Base-by-base conservation (phyloP, 1,140 invertebrate genomes). In the Drosophila nebulosa region DNA sequence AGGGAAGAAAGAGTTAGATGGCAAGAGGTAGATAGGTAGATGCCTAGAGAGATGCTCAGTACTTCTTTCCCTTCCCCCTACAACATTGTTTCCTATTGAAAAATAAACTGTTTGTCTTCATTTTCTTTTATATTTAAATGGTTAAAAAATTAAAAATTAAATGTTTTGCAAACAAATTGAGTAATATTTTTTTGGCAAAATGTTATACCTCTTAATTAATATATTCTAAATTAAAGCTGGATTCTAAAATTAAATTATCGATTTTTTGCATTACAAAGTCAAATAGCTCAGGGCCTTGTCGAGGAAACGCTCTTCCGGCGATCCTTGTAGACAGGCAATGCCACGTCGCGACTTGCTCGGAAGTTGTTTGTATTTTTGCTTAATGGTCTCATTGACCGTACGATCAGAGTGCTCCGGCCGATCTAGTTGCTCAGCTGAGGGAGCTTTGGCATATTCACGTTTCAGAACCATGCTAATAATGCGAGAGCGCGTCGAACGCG, bases 231-330 rank as follows among this genome's bases (percentile, higher is more conserved):
- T 30, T 62, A 74, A 64, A 64, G 56, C 46, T 55, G 24, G n/a
- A 24, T 36, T 59, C 35, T 24, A 4, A 10, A 32, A 35, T 14
- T 5, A 18, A 35, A 32, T n/a, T 9, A 55, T 50, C 4, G 16
- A 2, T 26, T 7, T 26, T 27, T 12, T 3, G 1, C 3, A 61
- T 77, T 58, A 90, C 61, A 90, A 71, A n/a, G 89, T 90, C n/a
- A 90, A 51, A 36, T 84, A 90, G n/a, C 89, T 78, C 64, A 90
- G 46, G 3, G 89, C 89, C 46, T 78, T 90, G 53, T 89, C 72
- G 0, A 90, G 58, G 36, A 89, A 90, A 12, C 81, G 67, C 21
- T 80, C 67, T 18, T 89, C 89, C n/a, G 78, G 5, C 0, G 78
- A 68, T 0, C 39, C 64, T 22, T 70, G 53, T 1, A 22, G 4